A percentile compares a stretch with the other conserved stretches of the same genome.
These are phyloP conservation scores for Drosophila sturtevanti DNA, from an alignment of 1,140 invertebrate genomes.

Conservation along the genomic window DNA sequence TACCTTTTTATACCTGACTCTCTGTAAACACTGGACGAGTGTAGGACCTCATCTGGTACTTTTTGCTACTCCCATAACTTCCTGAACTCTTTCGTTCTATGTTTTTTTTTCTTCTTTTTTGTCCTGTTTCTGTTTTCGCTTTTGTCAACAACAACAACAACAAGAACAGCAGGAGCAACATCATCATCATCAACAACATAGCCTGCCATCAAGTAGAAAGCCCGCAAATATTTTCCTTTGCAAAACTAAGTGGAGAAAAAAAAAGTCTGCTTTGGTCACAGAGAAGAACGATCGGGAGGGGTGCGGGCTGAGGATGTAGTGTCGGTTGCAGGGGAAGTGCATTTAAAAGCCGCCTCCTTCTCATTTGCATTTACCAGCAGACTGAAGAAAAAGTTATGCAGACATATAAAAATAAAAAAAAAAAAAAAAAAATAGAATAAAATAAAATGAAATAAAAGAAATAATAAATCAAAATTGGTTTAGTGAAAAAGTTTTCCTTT, in stretches of 20 bases:
- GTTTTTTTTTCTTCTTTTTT: not conserved
- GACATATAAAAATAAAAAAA: constrained; percentile 10
- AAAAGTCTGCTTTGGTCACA: not conserved
- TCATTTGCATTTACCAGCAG: constrained; percentile 39
- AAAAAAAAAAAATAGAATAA: constrained; percentile 2
- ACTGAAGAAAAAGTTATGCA: constrained; percentile 3
- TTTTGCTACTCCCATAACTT: constrained; percentile 31
- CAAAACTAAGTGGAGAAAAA: constrained; percentile 37
- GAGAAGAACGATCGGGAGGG: too few relatives aligned
- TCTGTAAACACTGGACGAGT: constrained; percentile 43
- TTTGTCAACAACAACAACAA: constrained; percentile 60
- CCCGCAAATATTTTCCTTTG: constrained; percentile 69
- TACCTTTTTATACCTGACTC: constrained; percentile 48
- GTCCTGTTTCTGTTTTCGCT: not conserved
- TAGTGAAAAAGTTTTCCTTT: constrained; percentile 38
- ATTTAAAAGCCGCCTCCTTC: constrained; percentile 53
- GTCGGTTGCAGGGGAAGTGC: constrained; percentile 37
- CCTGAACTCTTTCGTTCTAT: constrained; percentile 56
- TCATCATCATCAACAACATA: constrained; percentile 29
- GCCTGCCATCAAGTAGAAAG: constrained; percentile 27
- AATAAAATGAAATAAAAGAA: constrained; percentile 13
- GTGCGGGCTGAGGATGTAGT: too few relatives aligned
- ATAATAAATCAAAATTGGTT: constrained; percentile 50
- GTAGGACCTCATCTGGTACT: constrained; percentile 9
- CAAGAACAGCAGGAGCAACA: constrained; percentile 29